Evolutionary conservation across 1,140 invertebrate species (phyloP).

Genomic region (Ceratina australensis): DNA sequence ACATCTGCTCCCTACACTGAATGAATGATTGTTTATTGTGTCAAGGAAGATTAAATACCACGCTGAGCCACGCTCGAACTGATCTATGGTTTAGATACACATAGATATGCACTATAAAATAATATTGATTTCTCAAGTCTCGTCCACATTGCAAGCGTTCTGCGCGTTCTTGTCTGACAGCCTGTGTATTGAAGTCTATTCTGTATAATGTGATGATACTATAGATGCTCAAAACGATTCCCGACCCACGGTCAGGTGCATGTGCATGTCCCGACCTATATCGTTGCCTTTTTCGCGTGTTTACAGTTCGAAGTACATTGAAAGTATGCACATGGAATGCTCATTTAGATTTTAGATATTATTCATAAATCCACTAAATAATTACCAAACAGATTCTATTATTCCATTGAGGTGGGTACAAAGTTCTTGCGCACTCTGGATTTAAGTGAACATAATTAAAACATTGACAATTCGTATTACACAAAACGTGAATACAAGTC

Average conservation of each 20-base stretch:
- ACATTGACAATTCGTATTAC: neutral
- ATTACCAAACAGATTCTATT: slow-evolving; percentile 14
- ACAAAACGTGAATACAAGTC: slow-evolving; percentile 5
- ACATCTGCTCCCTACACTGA: slow-evolving; percentile 14
- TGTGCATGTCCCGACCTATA: no score
- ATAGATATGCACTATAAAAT: slow-evolving; percentile 44
- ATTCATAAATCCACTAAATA: slow-evolving; percentile 7
- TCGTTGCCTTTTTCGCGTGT: no score
- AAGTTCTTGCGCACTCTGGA: neutral
- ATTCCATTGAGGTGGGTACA: slow-evolving; percentile 16
- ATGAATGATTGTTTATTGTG: slow-evolving; percentile 52
- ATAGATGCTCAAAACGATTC: no score
- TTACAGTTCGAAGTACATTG: slow-evolving; percentile 36
- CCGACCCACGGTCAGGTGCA: no score
- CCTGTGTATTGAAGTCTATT: no score
- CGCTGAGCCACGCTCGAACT: neutral
- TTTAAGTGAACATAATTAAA: neutral
- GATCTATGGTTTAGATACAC: slow-evolving; percentile 44
- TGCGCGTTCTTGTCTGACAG: neutral
- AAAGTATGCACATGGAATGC: slow-evolving; percentile 16
- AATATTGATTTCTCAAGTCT: slow-evolving; percentile 53
- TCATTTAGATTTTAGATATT: slow-evolving; percentile 36
- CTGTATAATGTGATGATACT: no score
- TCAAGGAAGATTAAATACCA: slow-evolving; percentile 55
- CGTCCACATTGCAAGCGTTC: slow-evolving; percentile 18